phyloP scores from a whole-genome alignment of 2,113 vertebrate species.

The Tachysurus vachellii region DNA sequence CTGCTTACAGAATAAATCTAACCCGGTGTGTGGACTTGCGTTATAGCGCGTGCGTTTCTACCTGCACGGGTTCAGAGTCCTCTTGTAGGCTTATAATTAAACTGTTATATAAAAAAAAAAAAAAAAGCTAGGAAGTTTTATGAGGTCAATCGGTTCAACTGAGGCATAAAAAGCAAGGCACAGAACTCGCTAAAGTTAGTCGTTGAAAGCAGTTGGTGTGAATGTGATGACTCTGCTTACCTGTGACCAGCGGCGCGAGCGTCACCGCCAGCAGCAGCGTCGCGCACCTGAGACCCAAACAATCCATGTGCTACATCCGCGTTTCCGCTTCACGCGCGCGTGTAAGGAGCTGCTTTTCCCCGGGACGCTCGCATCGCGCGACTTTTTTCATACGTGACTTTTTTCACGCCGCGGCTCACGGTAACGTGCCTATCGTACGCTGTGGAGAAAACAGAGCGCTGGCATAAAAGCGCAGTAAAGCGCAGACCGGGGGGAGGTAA shows the following conservation, averaged over 20 bases:
- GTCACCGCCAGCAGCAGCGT: conserved; percentile 36
- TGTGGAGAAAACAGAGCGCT: neutral
- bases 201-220: neutral
- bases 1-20: no score
- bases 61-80: conserved; percentile 17
- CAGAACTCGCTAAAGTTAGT: neutral
- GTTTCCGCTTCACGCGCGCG: neutral
- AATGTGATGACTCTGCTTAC: neutral
- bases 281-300: conserved; percentile 16
- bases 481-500: neutral
- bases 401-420: neutral
- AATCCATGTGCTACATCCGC: conserved; percentile 32
- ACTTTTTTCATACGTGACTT: no score
- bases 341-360: neutral
- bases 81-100: neutral
- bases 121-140: neutral
- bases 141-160: neutral
- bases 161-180: no score
- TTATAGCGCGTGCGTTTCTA: neutral
- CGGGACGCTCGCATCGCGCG: neutral
- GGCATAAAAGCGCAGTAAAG: neutral
- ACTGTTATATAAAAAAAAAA: neutral
- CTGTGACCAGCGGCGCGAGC: conserved; percentile 9
- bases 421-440: neutral
- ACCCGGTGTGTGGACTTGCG: no score